These are phyloP conservation scores for Netelia fuscicornis DNA, from an alignment of 2,888 invertebrate genomes.

Conservation along the genomic window DNA sequence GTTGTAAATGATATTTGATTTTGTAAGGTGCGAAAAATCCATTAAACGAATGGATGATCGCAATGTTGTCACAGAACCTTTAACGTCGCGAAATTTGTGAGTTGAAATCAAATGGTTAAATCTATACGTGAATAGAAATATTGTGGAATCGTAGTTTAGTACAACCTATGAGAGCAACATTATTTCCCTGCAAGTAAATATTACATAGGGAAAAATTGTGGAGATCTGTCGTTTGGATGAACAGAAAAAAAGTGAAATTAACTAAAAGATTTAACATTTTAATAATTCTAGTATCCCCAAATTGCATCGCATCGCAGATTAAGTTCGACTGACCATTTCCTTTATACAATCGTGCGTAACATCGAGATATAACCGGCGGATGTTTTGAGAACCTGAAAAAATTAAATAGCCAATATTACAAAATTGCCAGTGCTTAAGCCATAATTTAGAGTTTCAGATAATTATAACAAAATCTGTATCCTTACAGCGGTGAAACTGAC, in stretches of 20 bases:
- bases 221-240: not conserved
- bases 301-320: no score
- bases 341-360: conserved; percentile 41
- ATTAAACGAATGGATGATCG: not conserved
- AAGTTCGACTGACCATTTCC: not conserved
- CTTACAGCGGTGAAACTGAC: conserved; percentile 58
- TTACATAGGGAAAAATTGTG: not conserved
- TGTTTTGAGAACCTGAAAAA: conserved; percentile 51
- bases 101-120: not conserved
- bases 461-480: not conserved
- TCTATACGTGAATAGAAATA: not conserved
- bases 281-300: not conserved
- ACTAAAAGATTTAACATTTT: not conserved
- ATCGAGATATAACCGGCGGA: conserved; percentile 45
- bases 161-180: no score
- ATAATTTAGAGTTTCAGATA: not conserved
- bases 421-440: not conserved
- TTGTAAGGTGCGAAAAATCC: not conserved
- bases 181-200: not conserved
- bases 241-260: not conserved
- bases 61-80: no score
- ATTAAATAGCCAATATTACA: not conserved
- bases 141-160: not conserved
- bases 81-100: not conserved
- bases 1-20: not conserved